Percentiles rank a stretch among this genome's conserved stretches.
phyloP scores from a whole-genome alignment of 2,797 vertebrate species.

The Halcyon leucocephala region DNA sequence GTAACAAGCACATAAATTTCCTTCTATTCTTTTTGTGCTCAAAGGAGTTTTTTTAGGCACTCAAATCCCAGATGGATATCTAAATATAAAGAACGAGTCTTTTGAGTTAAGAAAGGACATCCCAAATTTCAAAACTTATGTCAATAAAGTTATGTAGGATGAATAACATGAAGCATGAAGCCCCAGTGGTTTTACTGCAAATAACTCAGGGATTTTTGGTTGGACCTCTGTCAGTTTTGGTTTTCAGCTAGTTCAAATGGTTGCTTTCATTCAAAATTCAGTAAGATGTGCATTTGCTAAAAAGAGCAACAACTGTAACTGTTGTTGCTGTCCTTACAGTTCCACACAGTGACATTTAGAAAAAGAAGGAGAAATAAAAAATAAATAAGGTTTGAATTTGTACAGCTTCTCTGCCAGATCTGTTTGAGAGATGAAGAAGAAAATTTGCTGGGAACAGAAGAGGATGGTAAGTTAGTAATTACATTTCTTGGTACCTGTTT shows the following conservation, averaged over 20 bases:
- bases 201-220: background rate
- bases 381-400: background rate
- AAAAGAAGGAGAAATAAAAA: background rate
- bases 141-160: background rate
- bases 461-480: slow-evolving; percentile 15
- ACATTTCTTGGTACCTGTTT: slow-evolving; percentile 10
- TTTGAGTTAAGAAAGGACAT: background rate
- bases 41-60: background rate
- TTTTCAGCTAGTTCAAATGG: background rate
- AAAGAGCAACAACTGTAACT: background rate
- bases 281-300: background rate
- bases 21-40: background rate
- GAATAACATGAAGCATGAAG: background rate
- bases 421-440: background rate
- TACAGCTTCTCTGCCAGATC: background rate
- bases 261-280: background rate
- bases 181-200: background rate
- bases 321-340: background rate
- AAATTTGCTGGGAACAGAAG: background rate
- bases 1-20: background rate
- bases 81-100: background rate
- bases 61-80: background rate
- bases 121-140: background rate
- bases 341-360: background rate
- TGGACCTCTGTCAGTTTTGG: background rate